These are phyloP conservation scores for Strix uralensis DNA, from an alignment of 2,113 vertebrate genomes.

Conservation along the genomic window DNA sequence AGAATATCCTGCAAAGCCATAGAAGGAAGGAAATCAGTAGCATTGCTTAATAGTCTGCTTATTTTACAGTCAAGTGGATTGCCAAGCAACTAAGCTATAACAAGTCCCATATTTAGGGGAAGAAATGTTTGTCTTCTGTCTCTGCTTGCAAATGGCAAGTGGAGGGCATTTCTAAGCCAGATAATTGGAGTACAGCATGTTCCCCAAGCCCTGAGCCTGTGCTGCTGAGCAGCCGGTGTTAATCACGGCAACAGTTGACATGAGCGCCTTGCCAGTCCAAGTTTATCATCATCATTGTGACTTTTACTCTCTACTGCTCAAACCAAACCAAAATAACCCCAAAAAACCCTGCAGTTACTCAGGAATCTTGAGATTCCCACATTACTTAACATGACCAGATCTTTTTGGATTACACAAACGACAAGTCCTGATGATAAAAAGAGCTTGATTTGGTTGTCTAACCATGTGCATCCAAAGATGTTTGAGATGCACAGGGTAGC, in stretches of 20 bases:
- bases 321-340: not conserved
- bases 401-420: not conserved
- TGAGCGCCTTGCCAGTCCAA: not conserved
- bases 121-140: slow-evolving; percentile 61
- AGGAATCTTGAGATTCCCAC: not conserved
- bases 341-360: not conserved
- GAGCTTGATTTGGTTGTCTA: not conserved
- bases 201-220: not conserved
- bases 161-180: slow-evolving; percentile 38
- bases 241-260: slow-evolving; percentile 2
- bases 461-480: not conserved
- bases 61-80: slow-evolving; percentile 53
- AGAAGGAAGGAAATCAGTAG: slow-evolving; percentile 67
- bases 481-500: not conserved
- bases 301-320: not conserved
- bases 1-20: slow-evolving; percentile 21
- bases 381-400: not conserved
- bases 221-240: not conserved
- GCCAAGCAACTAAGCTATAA: slow-evolving; percentile 58
- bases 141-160: slow-evolving; percentile 47
- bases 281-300: not conserved
- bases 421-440: not conserved
- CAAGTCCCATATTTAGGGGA: slow-evolving; percentile 45
- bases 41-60: slow-evolving; percentile 59
- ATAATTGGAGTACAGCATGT: slow-evolving; percentile 43